Percentiles rank a stretch among this genome's conserved stretches.
phyloP scores from a whole-genome alignment of 2,888 invertebrate species.

The Hirudinaria manillensis region DNA sequence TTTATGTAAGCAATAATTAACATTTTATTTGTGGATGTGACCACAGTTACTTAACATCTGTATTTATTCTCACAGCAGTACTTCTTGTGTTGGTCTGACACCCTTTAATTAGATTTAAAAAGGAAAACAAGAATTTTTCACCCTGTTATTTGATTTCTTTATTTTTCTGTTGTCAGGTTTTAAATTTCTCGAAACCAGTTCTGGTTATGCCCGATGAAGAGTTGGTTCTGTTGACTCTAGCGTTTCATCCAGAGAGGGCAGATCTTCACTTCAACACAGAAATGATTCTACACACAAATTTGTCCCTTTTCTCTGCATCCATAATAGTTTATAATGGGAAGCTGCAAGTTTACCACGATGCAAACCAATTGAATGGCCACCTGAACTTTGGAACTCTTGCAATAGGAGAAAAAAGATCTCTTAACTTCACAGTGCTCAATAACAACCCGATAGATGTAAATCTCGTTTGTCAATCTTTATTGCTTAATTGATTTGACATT shows the following conservation, averaged over 20 bases:
- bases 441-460: constrained; percentile 69
- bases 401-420: constrained; percentile 62
- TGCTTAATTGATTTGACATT: background rate
- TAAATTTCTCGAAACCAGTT: constrained; percentile 60
- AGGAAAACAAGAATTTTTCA: too few relatives aligned
- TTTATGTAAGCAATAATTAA: too few relatives aligned
- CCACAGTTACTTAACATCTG: too few relatives aligned
- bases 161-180: constrained; percentile 55
- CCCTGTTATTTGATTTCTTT: too few relatives aligned
- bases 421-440: constrained; percentile 68
- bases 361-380: background rate
- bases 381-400: constrained; percentile 57
- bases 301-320: constrained; percentile 67
- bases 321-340: constrained; percentile 70
- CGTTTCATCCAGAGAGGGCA: constrained; percentile 55
- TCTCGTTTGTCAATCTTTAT: constrained; percentile 42
- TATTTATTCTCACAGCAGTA: too few relatives aligned
- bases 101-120: too few relatives aligned
- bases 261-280: constrained; percentile 62
- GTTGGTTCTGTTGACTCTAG: constrained; percentile 57
- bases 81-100: too few relatives aligned
- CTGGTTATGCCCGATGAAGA: constrained; percentile 62
- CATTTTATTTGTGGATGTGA: too few relatives aligned
- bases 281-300: constrained; percentile 67
- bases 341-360: constrained; percentile 54